Conservation (phyloP, 2,113 vertebrate genomes). For the Romanogobio albipinnatus region DNA sequence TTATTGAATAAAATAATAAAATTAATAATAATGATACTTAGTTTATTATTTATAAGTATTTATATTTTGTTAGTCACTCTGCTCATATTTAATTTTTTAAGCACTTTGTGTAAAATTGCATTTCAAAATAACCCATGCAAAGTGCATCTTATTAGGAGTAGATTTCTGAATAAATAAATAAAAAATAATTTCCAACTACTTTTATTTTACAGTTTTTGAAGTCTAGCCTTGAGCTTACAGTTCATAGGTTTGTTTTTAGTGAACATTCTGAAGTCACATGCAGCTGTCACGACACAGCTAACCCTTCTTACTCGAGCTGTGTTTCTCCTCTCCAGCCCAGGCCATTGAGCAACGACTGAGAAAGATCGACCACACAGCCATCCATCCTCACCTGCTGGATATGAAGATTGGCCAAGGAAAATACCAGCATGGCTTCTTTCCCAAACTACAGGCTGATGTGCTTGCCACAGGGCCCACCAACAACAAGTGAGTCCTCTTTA, state of each 20-base stretch:
- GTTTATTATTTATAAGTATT: neutral
- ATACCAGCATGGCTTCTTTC: slow-evolving; percentile 94
- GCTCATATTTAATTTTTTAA: neutral
- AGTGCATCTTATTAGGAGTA: neutral
- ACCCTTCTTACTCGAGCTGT: neutral
- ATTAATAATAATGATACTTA: neutral
- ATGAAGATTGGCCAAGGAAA: slow-evolving; percentile 99
- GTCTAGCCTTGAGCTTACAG: neutral
- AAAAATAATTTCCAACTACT: too few relatives aligned
- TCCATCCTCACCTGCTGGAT: slow-evolving; percentile 95
- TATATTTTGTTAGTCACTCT: neutral
- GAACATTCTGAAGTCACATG: neutral
- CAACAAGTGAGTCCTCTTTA: slow-evolving; percentile 85
- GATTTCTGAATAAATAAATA: neutral
- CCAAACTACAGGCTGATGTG: slow-evolving; percentile 91
- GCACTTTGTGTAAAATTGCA: neutral
- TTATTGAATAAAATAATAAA: too few relatives aligned
- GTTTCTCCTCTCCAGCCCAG: slow-evolving; percentile 79
- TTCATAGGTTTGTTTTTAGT: neutral
- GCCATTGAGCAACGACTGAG: slow-evolving; percentile 87
- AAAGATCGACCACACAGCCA: slow-evolving; percentile 95
- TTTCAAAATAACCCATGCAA: neutral
- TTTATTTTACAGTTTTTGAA: neutral
- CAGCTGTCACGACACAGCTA: neutral
- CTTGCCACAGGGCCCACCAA: slow-evolving; percentile 85